Base-by-base conservation (phyloP, 1,140 invertebrate genomes). In the Coelopa frigida region DNA sequence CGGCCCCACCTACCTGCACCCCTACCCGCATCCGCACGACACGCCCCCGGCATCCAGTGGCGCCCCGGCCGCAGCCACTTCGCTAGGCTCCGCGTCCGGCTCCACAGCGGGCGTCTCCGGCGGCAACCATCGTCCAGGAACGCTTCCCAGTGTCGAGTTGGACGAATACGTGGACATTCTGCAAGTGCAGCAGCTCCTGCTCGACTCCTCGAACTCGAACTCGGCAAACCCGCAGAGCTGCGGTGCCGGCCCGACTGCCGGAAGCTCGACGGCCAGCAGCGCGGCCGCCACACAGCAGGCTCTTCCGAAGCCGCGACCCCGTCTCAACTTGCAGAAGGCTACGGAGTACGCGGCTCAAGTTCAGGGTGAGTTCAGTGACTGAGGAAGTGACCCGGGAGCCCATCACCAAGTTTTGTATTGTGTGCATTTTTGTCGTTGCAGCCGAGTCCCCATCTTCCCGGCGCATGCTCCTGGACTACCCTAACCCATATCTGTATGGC, bases 131-230 rank as follows among this genome's bases (percentile, higher is more conserved):
- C 33, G 32, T 21, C 38, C 22, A 35, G 26, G 40, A 32, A 26
- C 39, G 10, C 6, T 20, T 4, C 38, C 27, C n/a, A 17, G 23
- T 1, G 39, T 22, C 11, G 44, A 50, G 44, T 27, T 50, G 14
- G 74, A 75, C 52, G 74, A 75, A 52, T 75, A 74, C 57, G 73
- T 75, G 44, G 74, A 75, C 51, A 75, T 75, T 24, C 53, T 75
- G 37, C 74, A 75, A 57, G 74, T 75, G 46, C 73, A 75, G 51
- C 74, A 75, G 50, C 46, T 75, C 26, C 53, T 75, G 4, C 50
- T 75, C 40, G 73, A 74, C 53, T 64, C 69, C 11, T 70, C 70
- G 10, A 52, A 56, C 2, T 55, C 58, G 5, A 54, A 57, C 2
- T 54, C 54, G 24, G 54, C 55, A 15, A 51, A 43, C 41, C 6